These are phyloP conservation scores for Aphis gossypii DNA, from an alignment of 1,140 invertebrate genomes.

Conservation along the genomic window DNA sequence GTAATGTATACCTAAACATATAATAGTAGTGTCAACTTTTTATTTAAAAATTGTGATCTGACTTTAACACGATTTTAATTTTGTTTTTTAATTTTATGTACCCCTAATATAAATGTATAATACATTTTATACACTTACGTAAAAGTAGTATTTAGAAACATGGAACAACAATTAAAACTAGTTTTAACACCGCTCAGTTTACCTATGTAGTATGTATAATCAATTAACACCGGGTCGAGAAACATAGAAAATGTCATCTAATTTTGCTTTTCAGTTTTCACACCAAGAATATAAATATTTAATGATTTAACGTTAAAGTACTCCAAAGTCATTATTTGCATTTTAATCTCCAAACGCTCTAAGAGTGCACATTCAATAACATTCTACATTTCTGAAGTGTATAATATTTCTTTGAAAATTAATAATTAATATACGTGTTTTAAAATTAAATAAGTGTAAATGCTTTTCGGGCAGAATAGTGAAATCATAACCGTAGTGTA, in stretches of 20 bases:
- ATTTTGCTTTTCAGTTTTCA: background rate
- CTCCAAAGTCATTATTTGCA: background rate
- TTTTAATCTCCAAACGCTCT: background rate
- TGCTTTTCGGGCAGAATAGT: background rate
- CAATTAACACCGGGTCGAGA: background rate
- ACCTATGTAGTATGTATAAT: background rate
- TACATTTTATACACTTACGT: background rate
- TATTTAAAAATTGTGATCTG: background rate
- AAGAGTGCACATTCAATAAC: background rate
- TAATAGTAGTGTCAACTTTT: background rate
- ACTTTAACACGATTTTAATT: background rate
- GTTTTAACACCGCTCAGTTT: background rate
- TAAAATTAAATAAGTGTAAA: background rate
- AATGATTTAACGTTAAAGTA: background rate
- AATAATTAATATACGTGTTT: background rate
- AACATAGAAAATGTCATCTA: background rate
- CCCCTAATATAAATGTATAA: background rate
- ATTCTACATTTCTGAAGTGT: background rate
- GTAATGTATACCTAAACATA: background rate
- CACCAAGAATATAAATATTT: background rate
- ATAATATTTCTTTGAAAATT: background rate
- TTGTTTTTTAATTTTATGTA: background rate
- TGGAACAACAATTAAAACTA: background rate
- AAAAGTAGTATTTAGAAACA: background rate
- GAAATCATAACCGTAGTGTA: background rate